A percentile compares a stretch with the other conserved stretches of the same genome.
Evolutionary conservation across 1,140 invertebrate genomes (phyloP).

Genomic region (Halictus rubicundus): DNA sequence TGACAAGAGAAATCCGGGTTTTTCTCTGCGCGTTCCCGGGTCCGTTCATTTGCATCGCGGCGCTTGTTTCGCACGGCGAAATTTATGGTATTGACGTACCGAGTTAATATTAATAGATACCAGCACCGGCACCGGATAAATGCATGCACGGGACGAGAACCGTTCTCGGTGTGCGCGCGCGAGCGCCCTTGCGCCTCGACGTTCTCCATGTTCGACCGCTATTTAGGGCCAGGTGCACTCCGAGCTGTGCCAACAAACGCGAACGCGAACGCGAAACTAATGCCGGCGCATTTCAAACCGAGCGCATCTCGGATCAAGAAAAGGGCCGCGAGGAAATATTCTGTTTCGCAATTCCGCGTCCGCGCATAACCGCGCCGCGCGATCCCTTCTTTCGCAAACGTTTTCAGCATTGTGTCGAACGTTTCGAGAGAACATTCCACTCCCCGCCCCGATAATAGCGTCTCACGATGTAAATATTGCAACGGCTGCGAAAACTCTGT

Average conservation of each 20-base stretch:
- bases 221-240: conserved; percentile 41
- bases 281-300: neutral
- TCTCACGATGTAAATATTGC: neutral
- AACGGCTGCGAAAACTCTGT: neutral
- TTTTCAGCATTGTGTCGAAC: neutral
- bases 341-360: neutral
- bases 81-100: conserved; percentile 61
- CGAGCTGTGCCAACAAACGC: neutral
- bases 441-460: neutral
- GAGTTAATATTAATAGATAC: conserved; percentile 59
- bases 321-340: neutral
- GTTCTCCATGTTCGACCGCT: conserved; percentile 23
- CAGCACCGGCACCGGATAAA: neutral
- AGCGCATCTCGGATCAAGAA: neutral
- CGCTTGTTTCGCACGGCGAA: conserved; percentile 42
- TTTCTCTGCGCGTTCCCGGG: neutral
- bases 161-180: neutral
- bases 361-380: neutral
- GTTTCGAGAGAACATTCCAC: neutral
- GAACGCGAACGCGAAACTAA: conserved; percentile 32
- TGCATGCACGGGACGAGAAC: neutral
- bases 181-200: conserved; percentile 10
- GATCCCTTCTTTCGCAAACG: too few relatives aligned
- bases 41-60: conserved; percentile 10
- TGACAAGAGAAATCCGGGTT: neutral